Evolutionary conservation across 2,113 vertebrate genomes (phyloP), one percentile per base, ranked within the genome.

Genomic region (Nestor notabilis): DNA sequence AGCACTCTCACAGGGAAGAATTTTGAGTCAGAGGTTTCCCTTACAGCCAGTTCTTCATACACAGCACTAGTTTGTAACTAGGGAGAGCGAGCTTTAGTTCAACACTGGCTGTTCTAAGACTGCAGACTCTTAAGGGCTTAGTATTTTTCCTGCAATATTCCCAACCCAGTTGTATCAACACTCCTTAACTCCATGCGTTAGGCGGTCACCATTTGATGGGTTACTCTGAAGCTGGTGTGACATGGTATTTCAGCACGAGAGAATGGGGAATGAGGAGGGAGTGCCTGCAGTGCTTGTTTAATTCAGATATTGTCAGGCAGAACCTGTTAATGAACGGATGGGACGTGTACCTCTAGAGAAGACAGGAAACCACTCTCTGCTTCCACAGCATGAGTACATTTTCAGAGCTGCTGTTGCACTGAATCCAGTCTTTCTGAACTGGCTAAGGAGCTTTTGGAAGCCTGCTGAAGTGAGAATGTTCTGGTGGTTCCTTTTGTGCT

Each of bases 351-450:
- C 55, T 84, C 12, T 19, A 4, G 31, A 44, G 66, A 13, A 61
- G 35, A 27, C 80, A 74, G 70, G 1, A 35, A 60, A 2, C 5
- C 35, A 1, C 15, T 17, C 2, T 2, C 13, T 33, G 1, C 53
- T 5, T 11, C 61, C 12, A 0, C 1, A 53, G 86, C 77, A 24
- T 8, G 2, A 58, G 18, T 3, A 0, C 2, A 0, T 49, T 49
- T 23, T 31, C 87, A 49, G 56, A 80, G 82, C 56, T 58, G 80
- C 83, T 33, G 19, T 25, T 33, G 65, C 66, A 7, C 83, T 68
- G 69, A 41, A 19, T 28, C 61, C 93, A 77, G 79, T 29, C 80
- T 31, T 52, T 60, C 77, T 25, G 70, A 82, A 4, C 56, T 27
- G 87, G 76, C 87, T 23, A 6, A 28, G 93, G 90, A 70, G 81